phyloP scores from a whole-genome alignment of 2,797 vertebrate genomes.

The Benthosema pterotum region DNA sequence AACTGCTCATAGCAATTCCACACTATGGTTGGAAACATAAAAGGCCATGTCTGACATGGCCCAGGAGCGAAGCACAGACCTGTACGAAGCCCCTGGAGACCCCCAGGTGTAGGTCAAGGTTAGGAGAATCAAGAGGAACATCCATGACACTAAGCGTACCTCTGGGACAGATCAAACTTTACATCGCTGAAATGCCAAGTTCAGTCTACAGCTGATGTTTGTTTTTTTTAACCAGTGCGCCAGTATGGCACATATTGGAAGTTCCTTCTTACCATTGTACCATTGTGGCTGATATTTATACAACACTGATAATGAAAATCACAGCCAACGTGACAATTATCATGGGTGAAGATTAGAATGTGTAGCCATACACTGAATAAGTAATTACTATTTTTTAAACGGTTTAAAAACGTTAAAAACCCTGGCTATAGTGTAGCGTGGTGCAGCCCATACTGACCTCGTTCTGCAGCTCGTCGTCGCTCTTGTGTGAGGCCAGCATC shows the following conservation, averaged over 20 bases:
- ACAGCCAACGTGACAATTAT: too few relatives aligned
- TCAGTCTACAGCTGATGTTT: background rate
- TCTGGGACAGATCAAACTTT: conserved; percentile 8
- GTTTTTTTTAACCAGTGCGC: background rate
- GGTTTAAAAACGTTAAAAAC: too few relatives aligned
- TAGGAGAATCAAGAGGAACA: conserved; percentile 27
- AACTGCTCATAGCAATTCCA: conserved; percentile 4
- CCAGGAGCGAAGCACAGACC: conserved; percentile 9
- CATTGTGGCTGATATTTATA: too few relatives aligned
- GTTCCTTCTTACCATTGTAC: too few relatives aligned
- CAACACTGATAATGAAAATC: too few relatives aligned
- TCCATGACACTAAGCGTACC: conserved; percentile 1
- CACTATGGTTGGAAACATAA: conserved; percentile 28
- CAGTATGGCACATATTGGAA: background rate
- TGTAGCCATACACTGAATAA: too few relatives aligned
- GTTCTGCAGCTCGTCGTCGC: conserved; percentile 94
- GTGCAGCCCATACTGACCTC: conserved; percentile 81
- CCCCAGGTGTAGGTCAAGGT: conserved; percentile 38
- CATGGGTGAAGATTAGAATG: too few relatives aligned
- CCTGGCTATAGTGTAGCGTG: too few relatives aligned
- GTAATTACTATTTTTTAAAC: too few relatives aligned
- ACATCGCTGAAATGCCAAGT: conserved; percentile 13
- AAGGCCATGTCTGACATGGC: conserved; percentile 44
- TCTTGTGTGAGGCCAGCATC: conserved; percentile 92
- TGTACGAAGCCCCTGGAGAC: conserved; percentile 25